Evolutionary conservation across 2,888 invertebrate genomes (phyloP), one percentile per base, ranked within the genome.

Genomic region (Leptothorax acervorum): DNA sequence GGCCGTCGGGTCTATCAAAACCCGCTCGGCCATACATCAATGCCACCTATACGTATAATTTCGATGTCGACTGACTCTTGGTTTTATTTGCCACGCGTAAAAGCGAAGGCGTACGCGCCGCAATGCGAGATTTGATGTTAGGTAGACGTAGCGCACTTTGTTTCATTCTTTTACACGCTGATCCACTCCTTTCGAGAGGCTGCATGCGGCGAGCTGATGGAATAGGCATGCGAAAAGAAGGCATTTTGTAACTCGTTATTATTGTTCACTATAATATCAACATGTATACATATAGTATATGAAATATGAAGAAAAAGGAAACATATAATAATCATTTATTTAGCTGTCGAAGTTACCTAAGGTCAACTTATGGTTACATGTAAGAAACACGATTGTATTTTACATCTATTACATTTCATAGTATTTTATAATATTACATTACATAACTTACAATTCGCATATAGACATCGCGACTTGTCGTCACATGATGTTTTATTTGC

Each of bases 41-140:
- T 93, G 93, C 93, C 92, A 93, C 92, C 92, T 93, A 92, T 92
- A 93, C 93, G 92, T 94, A 92, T 94, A 94, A 94, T 94, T 93
- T 94, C 88, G 92, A 89, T 92, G 89, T 91, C 91, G 90, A 92
- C 90, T 92, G 91, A 86, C 88, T 87, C 87, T 89, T 88, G 73
- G 85, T 89, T 91, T 91, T 90, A 87, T 89, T 92, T 86, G 84
- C 83, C 71, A 85, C 89, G 83, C 81, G 85, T 76, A 87, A 85
- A 86, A 85, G 85, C 79, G 75, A 86, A 84, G 85, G 86, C 74
- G 74, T 88, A 86, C 87, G 85, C 76, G 71, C 74, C 42, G 66
- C 84, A 66, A 57, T 78, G 82, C 66, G 82, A 89, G 65, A 70
- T 84, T 84, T 81, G 81, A 84, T 53, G 82, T 83, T 83, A 70